phyloP scores from a whole-genome alignment of 1,140 invertebrate species.

The Dinothrombium tinctorium region DNA sequence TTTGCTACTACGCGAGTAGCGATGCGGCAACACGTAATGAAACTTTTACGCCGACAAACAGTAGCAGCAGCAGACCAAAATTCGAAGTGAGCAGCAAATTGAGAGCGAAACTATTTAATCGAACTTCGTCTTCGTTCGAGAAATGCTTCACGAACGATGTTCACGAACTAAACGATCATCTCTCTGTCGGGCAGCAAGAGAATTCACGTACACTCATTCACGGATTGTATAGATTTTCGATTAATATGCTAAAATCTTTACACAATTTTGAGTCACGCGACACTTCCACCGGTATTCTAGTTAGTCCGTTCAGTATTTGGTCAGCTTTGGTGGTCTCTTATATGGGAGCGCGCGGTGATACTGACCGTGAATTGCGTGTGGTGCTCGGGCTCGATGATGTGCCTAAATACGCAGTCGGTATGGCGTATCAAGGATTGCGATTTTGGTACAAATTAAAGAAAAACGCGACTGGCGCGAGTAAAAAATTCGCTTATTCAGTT shows the following conservation, averaged over 20 bases:
- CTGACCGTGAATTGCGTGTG: constrained; percentile 15
- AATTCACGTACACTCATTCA: background rate
- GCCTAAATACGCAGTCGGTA: constrained; percentile 8
- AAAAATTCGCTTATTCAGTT: constrained; percentile 2
- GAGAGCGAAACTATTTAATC: background rate
- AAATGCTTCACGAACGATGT: background rate
- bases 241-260: constrained; percentile 6
- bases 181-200: background rate
- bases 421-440: constrained; percentile 12
- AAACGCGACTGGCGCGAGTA: constrained; percentile 4
- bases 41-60: no score
- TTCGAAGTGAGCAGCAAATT: background rate
- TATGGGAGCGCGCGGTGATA: constrained; percentile 19
- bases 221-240: constrained; percentile 5
- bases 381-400: constrained; percentile 13
- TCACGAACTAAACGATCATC: background rate
- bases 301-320: constrained; percentile 16
- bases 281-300: constrained; percentile 10
- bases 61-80: no score
- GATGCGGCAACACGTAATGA: no score
- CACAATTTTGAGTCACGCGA: constrained; percentile 9
- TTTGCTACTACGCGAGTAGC: no score
- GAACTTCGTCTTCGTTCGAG: background rate
- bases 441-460: constrained; percentile 10
- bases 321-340: constrained; percentile 14